Conservation (phyloP, 2,888 invertebrate species). For the Cosmorhoe ocellata region DNA sequence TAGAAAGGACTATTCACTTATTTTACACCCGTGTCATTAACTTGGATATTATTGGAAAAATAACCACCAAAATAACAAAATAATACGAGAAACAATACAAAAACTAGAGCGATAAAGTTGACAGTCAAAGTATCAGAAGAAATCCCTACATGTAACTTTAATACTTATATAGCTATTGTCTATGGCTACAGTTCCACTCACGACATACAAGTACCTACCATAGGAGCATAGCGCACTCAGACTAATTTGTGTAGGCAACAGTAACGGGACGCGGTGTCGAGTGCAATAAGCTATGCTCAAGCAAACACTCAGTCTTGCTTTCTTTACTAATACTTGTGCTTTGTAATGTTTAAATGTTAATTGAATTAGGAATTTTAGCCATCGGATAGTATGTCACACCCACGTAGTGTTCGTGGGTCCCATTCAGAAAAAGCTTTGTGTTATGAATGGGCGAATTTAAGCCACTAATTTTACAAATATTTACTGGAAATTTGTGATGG, state of each 20-base stretch:
- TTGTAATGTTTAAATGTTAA: constrained; percentile 56
- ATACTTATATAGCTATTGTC: neutral
- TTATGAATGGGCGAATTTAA: constrained; percentile 5
- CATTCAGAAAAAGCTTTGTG: constrained; percentile 6
- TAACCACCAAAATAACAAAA: too few species aligned
- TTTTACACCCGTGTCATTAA: too few species aligned
- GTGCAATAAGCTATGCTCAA: constrained; percentile 58
- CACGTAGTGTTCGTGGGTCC: constrained; percentile 26
- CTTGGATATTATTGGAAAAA: too few species aligned
- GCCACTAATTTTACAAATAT: constrained; percentile 28
- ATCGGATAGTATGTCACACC: constrained; percentile 39
- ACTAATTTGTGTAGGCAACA: constrained; percentile 57
- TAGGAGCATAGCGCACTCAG: constrained; percentile 13
- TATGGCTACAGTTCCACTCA: constrained; percentile 11
- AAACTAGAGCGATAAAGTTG: too few species aligned
- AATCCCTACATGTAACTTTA: too few species aligned
- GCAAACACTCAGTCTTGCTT: constrained; percentile 41
- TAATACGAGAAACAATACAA: too few species aligned
- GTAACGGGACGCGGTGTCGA: constrained; percentile 63
- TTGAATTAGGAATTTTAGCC: constrained; percentile 54
- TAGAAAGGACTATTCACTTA: too few species aligned
- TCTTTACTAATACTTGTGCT: constrained; percentile 52
- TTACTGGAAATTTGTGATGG: constrained; percentile 11
- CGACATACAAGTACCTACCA: neutral
- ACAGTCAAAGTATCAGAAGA: too few species aligned